These are phyloP conservation scores for Drosophila emarginata DNA, from an alignment of 2,888 invertebrate genomes.

Conservation along the genomic window DNA sequence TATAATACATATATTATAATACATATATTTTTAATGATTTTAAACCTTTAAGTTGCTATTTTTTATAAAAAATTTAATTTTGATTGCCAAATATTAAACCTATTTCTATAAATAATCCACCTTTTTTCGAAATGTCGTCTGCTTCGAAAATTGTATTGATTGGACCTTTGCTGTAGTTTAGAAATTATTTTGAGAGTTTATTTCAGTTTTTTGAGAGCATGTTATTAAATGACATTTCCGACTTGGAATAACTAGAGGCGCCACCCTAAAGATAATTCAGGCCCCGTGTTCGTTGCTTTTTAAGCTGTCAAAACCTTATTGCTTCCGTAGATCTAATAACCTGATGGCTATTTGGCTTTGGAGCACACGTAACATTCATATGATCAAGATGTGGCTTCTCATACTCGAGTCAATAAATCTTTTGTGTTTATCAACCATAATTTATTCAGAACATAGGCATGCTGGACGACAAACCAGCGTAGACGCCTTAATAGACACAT, in stretches of 20 bases:
- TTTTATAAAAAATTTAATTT: no score
- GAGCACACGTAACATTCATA: neutral
- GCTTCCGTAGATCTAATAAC: neutral
- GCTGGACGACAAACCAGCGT: conserved; percentile 16
- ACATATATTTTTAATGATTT: no score
- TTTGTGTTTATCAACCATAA: conserved; percentile 13
- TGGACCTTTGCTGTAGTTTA: no score
- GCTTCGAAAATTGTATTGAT: no score
- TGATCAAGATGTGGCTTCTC: neutral
- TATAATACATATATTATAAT: no score
- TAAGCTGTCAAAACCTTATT: neutral
- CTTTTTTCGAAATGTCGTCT: no score
- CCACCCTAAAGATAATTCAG: neutral
- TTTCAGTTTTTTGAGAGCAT: no score
- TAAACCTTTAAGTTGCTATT: no score
- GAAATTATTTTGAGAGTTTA: no score
- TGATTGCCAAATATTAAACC: no score
- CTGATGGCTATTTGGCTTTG: neutral
- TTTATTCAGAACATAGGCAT: conserved; percentile 20
- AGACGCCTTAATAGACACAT: neutral
- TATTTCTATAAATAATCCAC: no score
- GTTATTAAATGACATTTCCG: neutral
- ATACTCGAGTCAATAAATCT: conserved; percentile 21
- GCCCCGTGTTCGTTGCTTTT: neutral
- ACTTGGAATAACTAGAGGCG: neutral